phyloP scores from a whole-genome alignment of 2,797 vertebrate genomes.

The Spinibarbus caldwelli region DNA sequence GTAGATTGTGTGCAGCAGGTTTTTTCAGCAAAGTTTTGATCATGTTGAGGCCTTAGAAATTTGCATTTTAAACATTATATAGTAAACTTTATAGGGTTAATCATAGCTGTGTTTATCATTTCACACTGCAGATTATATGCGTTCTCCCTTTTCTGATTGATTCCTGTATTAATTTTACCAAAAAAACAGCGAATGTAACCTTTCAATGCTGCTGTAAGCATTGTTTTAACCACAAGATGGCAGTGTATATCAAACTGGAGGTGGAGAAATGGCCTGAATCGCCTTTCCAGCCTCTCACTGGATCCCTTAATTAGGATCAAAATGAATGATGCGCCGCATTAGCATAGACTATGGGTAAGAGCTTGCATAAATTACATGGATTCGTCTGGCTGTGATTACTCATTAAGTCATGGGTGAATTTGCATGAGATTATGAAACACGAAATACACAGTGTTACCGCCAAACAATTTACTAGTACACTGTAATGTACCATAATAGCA shows the following conservation, averaged over 20 bases:
- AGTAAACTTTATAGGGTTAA: background rate
- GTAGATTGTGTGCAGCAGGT: too few relatives aligned
- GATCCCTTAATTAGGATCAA: background rate
- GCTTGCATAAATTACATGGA: background rate
- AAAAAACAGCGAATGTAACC: background rate
- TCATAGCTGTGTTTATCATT: background rate
- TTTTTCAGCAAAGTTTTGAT: background rate
- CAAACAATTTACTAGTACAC: conserved; percentile 6
- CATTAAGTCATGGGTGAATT: conserved; percentile 6
- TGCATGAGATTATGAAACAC: conserved; percentile 23
- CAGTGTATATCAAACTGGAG: conserved; percentile 57
- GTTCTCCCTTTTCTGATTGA: background rate
- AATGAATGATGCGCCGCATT: background rate
- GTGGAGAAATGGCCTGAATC: background rate
- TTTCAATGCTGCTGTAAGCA: background rate
- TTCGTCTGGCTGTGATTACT: background rate
- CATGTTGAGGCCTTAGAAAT: background rate
- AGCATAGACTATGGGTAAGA: background rate
- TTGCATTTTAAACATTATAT: background rate
- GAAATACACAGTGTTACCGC: background rate
- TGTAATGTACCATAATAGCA: conserved; percentile 26
- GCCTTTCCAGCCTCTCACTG: background rate
- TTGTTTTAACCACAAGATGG: conserved; percentile 63
- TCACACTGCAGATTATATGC: background rate
- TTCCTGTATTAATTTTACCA: background rate